Base-by-base conservation (phyloP, 2,888 invertebrate genomes). In the Ichneumon xanthorius region DNA sequence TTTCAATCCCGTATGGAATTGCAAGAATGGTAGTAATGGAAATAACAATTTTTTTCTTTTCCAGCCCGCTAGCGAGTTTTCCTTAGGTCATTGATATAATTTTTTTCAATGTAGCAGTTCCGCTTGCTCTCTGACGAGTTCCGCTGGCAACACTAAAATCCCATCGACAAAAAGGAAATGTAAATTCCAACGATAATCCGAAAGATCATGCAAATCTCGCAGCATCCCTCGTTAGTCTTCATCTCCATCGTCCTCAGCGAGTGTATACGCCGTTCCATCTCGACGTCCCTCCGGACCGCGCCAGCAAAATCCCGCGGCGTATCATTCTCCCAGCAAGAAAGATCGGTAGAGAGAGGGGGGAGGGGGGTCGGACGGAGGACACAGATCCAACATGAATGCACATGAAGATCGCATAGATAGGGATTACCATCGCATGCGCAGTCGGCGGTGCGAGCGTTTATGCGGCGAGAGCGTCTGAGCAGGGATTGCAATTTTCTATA, bases 201-300 rank as follows among this genome's bases (percentile, higher is more conserved):
- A 40, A 40, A 45, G 40, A 40, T 68, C 65, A 65, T 53, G 71
- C 2, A 55, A 72, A 67, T 70, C 26, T 67, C 53, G 40, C 50
- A 63, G 11, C 26, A 37, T 71, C 48, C 67, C 82, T 82, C 82
- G 71, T 82, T 78, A 82, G 72, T 48, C 72, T 72, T 78, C 19
- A 67, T 82, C 78, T 50, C 50, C 72, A 72, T 16, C 55, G 33
- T 50, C 58, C 45, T 33, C 63, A 16, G 58, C 50, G 33, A 53
- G 55, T 16, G 11, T 58, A 11, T 6, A 11, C 65, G 22, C 14
- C 58, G 68, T 75, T 14, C 33, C 26, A 53, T 22, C 61, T 30
- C 68, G 16, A 1, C 58, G 45, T 37, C 22, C 3, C 40, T 71
- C 71, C 55, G 82, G 77, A 82, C 63, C 81, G 76, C 81, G 61